phyloP scores from a whole-genome alignment of 2,888 invertebrate species.

The Cheilosia scutellata region DNA sequence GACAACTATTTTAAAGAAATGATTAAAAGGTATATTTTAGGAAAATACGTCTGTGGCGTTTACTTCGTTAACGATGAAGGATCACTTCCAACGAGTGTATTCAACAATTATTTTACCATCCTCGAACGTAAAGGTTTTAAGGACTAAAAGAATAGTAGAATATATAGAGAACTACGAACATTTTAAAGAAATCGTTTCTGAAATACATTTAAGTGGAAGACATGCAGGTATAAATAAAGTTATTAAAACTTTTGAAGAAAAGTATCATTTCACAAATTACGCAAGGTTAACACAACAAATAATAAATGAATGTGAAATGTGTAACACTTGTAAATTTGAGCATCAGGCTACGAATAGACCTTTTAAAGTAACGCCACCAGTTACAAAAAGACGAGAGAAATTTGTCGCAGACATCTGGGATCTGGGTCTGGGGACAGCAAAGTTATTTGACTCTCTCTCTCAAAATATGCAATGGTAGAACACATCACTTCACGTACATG shows the following conservation, averaged over 20 bases:
- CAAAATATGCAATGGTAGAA: slow-evolving; percentile 62
- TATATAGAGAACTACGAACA: too few species aligned
- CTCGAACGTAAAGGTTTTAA: slow-evolving; percentile 8
- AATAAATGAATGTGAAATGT: slow-evolving; percentile 59
- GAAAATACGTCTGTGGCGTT: slow-evolving; percentile 4
- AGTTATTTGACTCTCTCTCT: slow-evolving; percentile 56
- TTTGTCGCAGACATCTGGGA: slow-evolving; percentile 55
- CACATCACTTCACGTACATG: slow-evolving; percentile 44
- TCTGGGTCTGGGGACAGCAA: slow-evolving; percentile 64
- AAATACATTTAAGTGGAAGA: neutral
- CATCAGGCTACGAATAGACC: slow-evolving; percentile 33
- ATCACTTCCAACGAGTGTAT: slow-evolving; percentile 16
- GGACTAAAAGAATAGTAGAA: slow-evolving; percentile 4
- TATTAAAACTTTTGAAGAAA: slow-evolving; percentile 22
- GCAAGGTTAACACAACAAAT: slow-evolving; percentile 57
- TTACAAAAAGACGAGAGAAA: slow-evolving; percentile 46
- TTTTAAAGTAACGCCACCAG: slow-evolving; percentile 31
- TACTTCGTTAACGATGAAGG: slow-evolving; percentile 28
- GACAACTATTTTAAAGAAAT: slow-evolving; percentile 15
- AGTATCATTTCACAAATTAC: slow-evolving; percentile 18
- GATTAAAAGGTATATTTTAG: slow-evolving; percentile 19
- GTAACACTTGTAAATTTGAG: slow-evolving; percentile 63
- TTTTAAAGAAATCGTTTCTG: too few species aligned
- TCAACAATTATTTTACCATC: slow-evolving; percentile 17
- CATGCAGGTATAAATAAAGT: slow-evolving; percentile 14